Evolutionary conservation across 1,140 invertebrate genomes (phyloP), one percentile per base, ranked within the genome.

Genomic region (Cylas formicarius): DNA sequence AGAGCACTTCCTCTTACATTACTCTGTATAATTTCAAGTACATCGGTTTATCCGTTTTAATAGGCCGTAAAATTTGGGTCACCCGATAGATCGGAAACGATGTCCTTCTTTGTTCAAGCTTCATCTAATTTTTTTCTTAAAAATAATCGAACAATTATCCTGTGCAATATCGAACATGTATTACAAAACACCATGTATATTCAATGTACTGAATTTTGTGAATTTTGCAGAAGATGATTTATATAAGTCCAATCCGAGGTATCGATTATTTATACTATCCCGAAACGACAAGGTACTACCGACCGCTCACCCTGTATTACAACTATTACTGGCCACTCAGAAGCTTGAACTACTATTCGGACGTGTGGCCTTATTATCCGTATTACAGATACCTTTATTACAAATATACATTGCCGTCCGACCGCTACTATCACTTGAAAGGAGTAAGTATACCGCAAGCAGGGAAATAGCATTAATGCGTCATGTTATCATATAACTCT

Each of bases 361-460:
- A 46, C 20, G 38, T 48, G 19, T 56, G 50, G 50, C 53, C 50
- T 22, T 48, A 45, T 22, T 55, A 52, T 34, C 48, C 41, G 8
- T 52, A 52, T 33, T 24, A 49, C 27, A 50, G 47, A 27, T 50
- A 52, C 39, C 24, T 46, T 33, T 56, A 52, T 27, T 50, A 52
- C 36, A 52, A 44, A 28, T 48, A 52, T 31, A 54, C 44, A n/a
- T 28, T 48, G 11, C 53, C 53, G 2, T 46, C 44, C 17, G 50
- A 56, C 24, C 39, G 43, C 27, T 49, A 48, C 24, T 52, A 50
- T 14, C 32, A 50, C 38, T 44, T 50, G 28, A 49, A 56, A 24
- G 22, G 29, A 19, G 51, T 53, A 49, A 53, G 51, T 53, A 48
- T 36, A n/a, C n/a, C n/a, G n/a, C n/a, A n/a, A n/a, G n/a, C n/a